Conservation (phyloP, 1,140 invertebrate genomes). For the Lamellibrachia luymesi region DNA sequence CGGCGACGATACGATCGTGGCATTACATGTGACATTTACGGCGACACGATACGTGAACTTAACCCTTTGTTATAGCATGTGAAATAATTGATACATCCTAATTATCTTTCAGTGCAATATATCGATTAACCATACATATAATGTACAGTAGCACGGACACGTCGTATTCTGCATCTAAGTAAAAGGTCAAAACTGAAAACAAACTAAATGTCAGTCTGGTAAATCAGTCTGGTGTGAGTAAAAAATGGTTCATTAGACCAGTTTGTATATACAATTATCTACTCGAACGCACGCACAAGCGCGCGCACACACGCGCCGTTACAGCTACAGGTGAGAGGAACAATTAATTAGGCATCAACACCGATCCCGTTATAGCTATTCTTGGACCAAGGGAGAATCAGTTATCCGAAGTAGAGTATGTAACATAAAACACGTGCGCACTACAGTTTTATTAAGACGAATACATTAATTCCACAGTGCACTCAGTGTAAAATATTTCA, state of each 20-base stretch:
- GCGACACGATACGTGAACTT: background rate
- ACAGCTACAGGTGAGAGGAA: too few species aligned
- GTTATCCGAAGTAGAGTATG: too few species aligned
- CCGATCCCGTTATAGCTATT: too few species aligned
- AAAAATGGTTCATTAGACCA: background rate
- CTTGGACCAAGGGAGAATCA: too few species aligned
- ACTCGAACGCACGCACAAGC: too few species aligned
- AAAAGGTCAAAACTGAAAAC: background rate
- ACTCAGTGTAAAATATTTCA: too few species aligned
- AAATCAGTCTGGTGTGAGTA: background rate
- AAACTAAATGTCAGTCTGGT: background rate
- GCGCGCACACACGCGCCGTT: too few species aligned
- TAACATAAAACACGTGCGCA: too few species aligned
- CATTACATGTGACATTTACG: background rate
- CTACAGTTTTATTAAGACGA: too few species aligned
- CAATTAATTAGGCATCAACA: too few species aligned
- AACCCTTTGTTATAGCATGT: background rate
- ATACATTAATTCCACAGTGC: too few species aligned
- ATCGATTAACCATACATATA: background rate
- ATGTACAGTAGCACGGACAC: background rate
- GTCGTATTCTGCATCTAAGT: background rate
- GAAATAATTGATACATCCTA: background rate
- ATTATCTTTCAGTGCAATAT: background rate
- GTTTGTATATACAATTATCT: too few species aligned
- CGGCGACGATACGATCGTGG: background rate